Percentiles rank a stretch among this genome's conserved stretches.
Conservation (phyloP, 37 sponge, comb jelly and placozoan species). For the Diacarnus erythraeanus region DNA sequence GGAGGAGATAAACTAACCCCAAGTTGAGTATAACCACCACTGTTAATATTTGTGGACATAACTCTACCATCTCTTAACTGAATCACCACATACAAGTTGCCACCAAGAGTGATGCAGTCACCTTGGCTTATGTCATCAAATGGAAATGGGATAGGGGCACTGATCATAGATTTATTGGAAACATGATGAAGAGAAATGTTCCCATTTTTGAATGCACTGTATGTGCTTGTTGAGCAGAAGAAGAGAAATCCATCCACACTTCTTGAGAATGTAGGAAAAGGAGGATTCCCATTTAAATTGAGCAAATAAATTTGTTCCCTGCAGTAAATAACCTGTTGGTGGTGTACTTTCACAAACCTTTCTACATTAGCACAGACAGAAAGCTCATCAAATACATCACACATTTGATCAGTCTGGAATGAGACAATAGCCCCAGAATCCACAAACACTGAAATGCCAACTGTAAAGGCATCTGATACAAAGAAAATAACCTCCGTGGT, state of each 20-base stretch:
- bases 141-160: not conserved
- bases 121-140: not conserved
- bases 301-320: not conserved
- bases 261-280: not conserved
- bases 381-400: not conserved
- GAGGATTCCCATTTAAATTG: not conserved
- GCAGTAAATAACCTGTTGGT: not conserved
- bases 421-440: not conserved
- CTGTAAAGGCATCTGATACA: not conserved
- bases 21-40: not conserved
- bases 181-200: not conserved
- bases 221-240: not conserved
- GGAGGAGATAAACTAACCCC: not conserved
- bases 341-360: not conserved
- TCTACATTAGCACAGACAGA: not conserved
- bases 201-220: not conserved
- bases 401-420: not conserved
- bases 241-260: not conserved
- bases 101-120: not conserved
- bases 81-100: not conserved
- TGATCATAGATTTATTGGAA: not conserved
- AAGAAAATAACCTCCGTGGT: not conserved
- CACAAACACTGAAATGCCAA: not conserved
- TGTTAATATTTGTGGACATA: not conserved
- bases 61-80: conserved; percentile 1